Conservation (phyloP, 1,140 invertebrate species). For the Amyelois transitella region DNA sequence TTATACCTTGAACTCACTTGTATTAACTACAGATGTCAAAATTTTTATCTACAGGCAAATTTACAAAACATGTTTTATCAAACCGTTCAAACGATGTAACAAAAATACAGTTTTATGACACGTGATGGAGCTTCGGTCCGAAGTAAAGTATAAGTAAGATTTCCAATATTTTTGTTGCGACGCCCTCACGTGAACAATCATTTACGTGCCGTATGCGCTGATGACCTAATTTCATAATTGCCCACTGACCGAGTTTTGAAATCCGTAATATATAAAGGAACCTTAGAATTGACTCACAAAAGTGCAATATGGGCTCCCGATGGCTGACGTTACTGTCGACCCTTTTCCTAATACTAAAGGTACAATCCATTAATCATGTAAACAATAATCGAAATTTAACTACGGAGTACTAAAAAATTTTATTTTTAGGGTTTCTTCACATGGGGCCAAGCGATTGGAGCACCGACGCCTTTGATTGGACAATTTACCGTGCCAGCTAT, state of each 20-base stretch:
- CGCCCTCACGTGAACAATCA: background rate
- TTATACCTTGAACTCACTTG: too few relatives aligned
- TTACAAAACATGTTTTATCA: too few relatives aligned
- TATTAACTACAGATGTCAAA: too few relatives aligned
- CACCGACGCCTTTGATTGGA: background rate
- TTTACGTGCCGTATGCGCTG: conserved; percentile 15
- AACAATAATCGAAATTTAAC: background rate
- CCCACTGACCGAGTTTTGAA: conserved; percentile 23
- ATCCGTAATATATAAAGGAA: conserved; percentile 15
- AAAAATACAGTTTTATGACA: too few relatives aligned
- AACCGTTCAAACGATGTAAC: too few relatives aligned
- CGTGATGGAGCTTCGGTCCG: too few relatives aligned
- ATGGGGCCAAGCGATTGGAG: background rate
- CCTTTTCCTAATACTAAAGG: background rate
- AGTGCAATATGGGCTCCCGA: background rate
- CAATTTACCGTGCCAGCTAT: background rate
- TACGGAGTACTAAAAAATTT: background rate
- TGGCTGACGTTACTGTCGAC: background rate
- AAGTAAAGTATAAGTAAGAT: background rate
- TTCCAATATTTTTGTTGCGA: background rate
- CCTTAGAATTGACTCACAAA: background rate
- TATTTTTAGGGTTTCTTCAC: background rate
- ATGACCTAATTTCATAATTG: conserved; percentile 11
- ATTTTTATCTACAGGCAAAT: too few relatives aligned
- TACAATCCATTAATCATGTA: too few relatives aligned